A percentile compares a stretch with the other conserved stretches of the same genome.
These are phyloP conservation scores for Phallusia fumigata DNA, from an alignment of 23 tunicate genomes.

Conservation along the genomic window DNA sequence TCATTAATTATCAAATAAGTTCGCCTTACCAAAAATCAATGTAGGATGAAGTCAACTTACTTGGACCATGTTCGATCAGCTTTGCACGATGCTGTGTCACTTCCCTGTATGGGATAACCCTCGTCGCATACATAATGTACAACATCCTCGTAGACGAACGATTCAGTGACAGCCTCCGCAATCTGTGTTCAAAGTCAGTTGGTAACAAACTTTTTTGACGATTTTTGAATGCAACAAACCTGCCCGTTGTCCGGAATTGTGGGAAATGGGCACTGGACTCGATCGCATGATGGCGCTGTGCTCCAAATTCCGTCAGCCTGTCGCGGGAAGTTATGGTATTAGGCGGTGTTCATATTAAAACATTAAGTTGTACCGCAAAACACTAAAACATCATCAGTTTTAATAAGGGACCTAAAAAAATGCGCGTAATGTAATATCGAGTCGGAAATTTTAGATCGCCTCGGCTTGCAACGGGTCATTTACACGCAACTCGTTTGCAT, in stretches of 20 bases:
- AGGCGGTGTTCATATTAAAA: too few relatives aligned
- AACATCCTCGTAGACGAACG: constrained; percentile 41
- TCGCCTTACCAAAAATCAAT: too few relatives aligned
- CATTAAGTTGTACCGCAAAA: too few relatives aligned
- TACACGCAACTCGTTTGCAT: too few relatives aligned
- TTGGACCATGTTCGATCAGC: constrained; percentile 44
- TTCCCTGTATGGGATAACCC: constrained; percentile 47
- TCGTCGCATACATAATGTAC: constrained; percentile 46
- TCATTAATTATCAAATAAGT: too few relatives aligned
- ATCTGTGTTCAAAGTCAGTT: background rate
- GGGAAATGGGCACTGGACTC: constrained; percentile 56
- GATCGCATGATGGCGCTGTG: constrained; percentile 30
- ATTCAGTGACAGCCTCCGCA: background rate
- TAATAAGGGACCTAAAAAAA: too few relatives aligned
- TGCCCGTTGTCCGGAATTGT: constrained; percentile 45
- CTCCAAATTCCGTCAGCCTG: constrained; percentile 64
- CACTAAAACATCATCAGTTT: too few relatives aligned
- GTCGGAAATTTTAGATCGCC: too few relatives aligned
- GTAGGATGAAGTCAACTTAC: constrained; percentile 32
- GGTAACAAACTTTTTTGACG: background rate
- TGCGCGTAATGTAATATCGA: too few relatives aligned
- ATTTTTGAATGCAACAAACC: constrained; percentile 15
- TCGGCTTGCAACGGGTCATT: too few relatives aligned
- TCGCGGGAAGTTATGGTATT: background rate
- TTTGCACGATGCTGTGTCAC: constrained; percentile 30